These are phyloP conservation scores for Atherinosoma microstoma DNA, from an alignment of 2,797 vertebrate genomes.

Conservation along the genomic window DNA sequence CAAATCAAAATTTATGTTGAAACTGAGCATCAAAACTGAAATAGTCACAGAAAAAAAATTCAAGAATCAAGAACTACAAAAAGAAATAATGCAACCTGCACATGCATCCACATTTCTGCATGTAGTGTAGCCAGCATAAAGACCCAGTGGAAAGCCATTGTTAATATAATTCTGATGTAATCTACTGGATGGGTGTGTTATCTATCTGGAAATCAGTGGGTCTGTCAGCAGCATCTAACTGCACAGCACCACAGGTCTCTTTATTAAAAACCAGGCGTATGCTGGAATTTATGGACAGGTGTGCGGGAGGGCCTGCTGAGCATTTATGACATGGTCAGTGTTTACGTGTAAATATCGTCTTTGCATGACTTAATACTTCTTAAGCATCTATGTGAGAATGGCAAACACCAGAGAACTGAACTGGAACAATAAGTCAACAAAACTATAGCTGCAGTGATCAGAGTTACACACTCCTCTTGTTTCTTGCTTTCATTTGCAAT, in stretches of 20 bases:
- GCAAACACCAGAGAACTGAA: not conserved
- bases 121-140: constrained; percentile 43
- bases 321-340: constrained; percentile 23
- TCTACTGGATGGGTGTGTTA: constrained; percentile 62
- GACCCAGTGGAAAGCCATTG: constrained; percentile 57
- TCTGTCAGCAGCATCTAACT: constrained; percentile 74
- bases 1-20: not conserved
- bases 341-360: constrained; percentile 29
- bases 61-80: not conserved
- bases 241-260: constrained; percentile 62
- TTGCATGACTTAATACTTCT: constrained; percentile 13
- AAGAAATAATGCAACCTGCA: not conserved
- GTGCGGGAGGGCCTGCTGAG: constrained; percentile 37
- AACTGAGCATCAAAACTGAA: not conserved
- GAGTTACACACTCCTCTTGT: constrained; percentile 28
- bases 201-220: constrained; percentile 68
- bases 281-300: constrained; percentile 68
- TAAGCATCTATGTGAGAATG: not conserved
- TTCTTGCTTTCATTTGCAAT: constrained; percentile 31
- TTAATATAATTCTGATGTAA: constrained; percentile 73
- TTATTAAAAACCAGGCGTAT: constrained; percentile 73
- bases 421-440: not conserved
- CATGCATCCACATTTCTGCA: constrained; percentile 7
- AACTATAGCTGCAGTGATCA: constrained; percentile 39
- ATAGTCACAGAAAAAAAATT: not conserved